Evolutionary conservation across 2,113 vertebrate species (phyloP), one percentile per base, ranked within the genome.

Genomic region (Gymnarchus niloticus): DNA sequence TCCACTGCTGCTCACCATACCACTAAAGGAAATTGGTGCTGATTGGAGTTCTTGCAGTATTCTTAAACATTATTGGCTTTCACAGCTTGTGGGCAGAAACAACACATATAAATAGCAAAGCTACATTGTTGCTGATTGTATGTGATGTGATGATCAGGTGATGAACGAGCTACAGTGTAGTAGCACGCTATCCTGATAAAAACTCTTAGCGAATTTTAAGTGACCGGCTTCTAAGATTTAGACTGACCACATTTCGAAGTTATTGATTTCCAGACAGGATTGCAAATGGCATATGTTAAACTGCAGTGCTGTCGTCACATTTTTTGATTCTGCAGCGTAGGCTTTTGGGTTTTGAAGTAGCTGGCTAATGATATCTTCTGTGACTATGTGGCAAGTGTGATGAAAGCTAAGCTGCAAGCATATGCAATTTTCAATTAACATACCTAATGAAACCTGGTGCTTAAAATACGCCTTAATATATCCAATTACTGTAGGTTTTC

Each of bases 351-450:
- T 10, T 51, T 33, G n/a, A 49, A 37, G 49, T 48, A 19, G 28
- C 33, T 17, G 25, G 28, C 1, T 33, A 76, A 28, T 54, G 21
- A 23, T 37, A 56, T 85, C 51, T 57, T 78, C 17, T 78, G 41
- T 6, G 37, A 25, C 14, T 37, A 28, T 23, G 21, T 83, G 33
- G 4, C 41, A 44, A 6, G 49, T 23, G 88, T 87, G 88, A 56
- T 83, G 57, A 85, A 88, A 88, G 88, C 89, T 84, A 90, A 89
- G 87, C 88, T 76, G 78, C 88, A 84, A 76, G 91, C 90, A 89
- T 94, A 94, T 94, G 93, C 93, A 94, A 94, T 89, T 89, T 86
- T 89, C 37, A 19, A 92, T 89, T 92, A 93, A 90, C 89, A 92
- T 56, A 89, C 85, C 25, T 51, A 57, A 82, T 81, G 85, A 84